phyloP scores from a whole-genome alignment of 1,140 invertebrate genomes.

The Drosophila erecta region DNA sequence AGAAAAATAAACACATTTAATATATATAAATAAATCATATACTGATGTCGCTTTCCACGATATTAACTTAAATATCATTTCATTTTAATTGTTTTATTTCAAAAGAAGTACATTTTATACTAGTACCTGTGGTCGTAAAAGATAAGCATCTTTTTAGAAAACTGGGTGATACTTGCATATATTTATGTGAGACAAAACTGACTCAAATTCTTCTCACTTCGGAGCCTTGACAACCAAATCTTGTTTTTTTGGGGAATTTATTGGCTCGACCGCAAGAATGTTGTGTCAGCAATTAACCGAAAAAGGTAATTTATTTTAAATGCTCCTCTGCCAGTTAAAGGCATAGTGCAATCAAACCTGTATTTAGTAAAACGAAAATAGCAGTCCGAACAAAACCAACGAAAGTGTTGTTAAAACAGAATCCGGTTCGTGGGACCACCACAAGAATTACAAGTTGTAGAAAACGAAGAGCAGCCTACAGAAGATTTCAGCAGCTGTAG shows the following conservation, averaged over 20 bases:
- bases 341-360: conserved; percentile 53
- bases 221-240: conserved; percentile 52
- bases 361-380: conserved; percentile 40
- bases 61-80: not conserved
- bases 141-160: not conserved
- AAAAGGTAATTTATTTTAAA: conserved; percentile 65
- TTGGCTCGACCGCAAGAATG: conserved; percentile 64
- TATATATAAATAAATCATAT: not conserved
- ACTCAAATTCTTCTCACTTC: conserved; percentile 13
- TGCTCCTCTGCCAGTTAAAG: conserved; percentile 50
- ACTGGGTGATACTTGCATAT: too few relatives aligned
- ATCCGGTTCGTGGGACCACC: conserved; percentile 52
- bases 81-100: not conserved
- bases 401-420: conserved; percentile 69
- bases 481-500: conserved; percentile 26
- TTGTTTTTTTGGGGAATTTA: conserved; percentile 40
- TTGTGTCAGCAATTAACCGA: conserved; percentile 56
- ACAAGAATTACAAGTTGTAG: conserved; percentile 45
- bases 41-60: not conserved
- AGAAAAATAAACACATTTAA: not conserved
- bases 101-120: too few relatives aligned
- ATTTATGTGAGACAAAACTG: not conserved
- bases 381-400: conserved; percentile 45
- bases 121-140: not conserved
- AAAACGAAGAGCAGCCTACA: conserved; percentile 6